Evolutionary conservation across 2,888 invertebrate genomes (phyloP).

Genomic region (Conus canariensis): DNA sequence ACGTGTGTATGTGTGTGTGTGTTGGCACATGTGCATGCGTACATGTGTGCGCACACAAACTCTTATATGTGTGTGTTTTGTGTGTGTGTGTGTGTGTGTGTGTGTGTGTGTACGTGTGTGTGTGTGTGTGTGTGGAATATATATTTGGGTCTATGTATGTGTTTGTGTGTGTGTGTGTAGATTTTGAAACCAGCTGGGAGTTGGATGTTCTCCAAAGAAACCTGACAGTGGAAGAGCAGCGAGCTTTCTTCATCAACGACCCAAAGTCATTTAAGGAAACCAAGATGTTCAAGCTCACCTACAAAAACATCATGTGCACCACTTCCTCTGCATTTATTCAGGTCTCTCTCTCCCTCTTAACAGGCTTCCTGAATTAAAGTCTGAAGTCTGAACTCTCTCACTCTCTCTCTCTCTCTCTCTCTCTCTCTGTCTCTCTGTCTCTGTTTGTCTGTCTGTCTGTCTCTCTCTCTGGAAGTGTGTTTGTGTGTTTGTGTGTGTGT

Average conservation of each 20-base stretch:
- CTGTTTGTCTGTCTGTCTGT: too few relatives aligned
- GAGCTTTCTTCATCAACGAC: slow-evolving; percentile 61
- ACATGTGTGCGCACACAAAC: background rate
- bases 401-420: too few relatives aligned
- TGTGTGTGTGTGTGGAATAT: background rate
- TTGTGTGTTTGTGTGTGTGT: too few relatives aligned
- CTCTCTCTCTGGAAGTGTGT: too few relatives aligned
- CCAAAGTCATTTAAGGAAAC: slow-evolving; percentile 50
- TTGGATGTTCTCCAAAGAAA: slow-evolving; percentile 66
- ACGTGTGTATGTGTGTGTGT: background rate
- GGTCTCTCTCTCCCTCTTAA: slow-evolving; percentile 49
- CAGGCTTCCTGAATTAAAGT: too few relatives aligned
- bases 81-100: background rate
- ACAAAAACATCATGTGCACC: slow-evolving; percentile 59
- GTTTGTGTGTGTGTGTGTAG: slow-evolving; percentile 43
- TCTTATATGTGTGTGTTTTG: background rate
- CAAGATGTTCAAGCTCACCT: slow-evolving; percentile 56
- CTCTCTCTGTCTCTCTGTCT: too few relatives aligned
- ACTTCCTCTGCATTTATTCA: slow-evolving; percentile 63
- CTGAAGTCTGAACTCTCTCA: too few relatives aligned
- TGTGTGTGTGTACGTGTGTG: background rate
- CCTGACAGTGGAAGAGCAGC: slow-evolving; percentile 56
- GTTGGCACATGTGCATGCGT: background rate
- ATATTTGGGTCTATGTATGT: background rate
- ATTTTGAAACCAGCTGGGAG: slow-evolving; percentile 66